phyloP scores from a whole-genome alignment of 1,140 invertebrate genomes.

The Drosophila lowei region DNA sequence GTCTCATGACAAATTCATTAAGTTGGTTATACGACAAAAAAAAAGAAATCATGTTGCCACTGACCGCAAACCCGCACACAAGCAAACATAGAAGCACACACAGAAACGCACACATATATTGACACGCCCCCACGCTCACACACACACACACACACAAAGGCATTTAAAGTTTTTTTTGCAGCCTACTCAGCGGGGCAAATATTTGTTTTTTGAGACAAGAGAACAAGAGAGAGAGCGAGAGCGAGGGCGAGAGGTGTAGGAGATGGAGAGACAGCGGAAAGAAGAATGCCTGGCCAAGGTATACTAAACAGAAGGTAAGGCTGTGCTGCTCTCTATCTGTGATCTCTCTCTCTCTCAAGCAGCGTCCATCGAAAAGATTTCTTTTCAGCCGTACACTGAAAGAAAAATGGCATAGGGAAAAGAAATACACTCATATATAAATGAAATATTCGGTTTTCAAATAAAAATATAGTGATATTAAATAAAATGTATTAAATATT shows the following conservation, averaged over 20 bases:
- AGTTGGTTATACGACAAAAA: slow-evolving; percentile 14
- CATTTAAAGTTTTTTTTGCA: slow-evolving; percentile 34
- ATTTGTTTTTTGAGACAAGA: slow-evolving; percentile 34
- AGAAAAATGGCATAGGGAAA: too few species aligned
- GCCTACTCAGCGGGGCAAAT: slow-evolving; percentile 58
- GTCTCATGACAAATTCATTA: slow-evolving; percentile 55
- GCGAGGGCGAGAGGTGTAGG: too few species aligned
- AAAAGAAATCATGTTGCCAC: not conserved
- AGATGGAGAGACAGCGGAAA: not conserved
- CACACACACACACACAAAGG: slow-evolving; percentile 2
- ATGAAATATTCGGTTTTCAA: too few species aligned
- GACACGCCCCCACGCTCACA: not conserved
- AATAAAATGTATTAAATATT: too few species aligned
- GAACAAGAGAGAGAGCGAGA: not conserved
- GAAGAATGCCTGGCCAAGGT: slow-evolving; percentile 13
- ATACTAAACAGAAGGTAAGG: too few species aligned
- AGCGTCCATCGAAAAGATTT: too few species aligned
- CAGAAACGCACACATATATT: not conserved
- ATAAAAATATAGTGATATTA: too few species aligned
- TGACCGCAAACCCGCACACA: slow-evolving; percentile 1
- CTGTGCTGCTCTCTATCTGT: too few species aligned
- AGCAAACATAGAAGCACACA: slow-evolving; percentile 4
- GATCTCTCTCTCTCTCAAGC: too few species aligned
- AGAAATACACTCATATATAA: too few species aligned
- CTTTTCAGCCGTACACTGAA: too few species aligned